These are phyloP conservation scores for Amphipoea lucens DNA, from an alignment of 2,888 invertebrate genomes.

Conservation along the genomic window DNA sequence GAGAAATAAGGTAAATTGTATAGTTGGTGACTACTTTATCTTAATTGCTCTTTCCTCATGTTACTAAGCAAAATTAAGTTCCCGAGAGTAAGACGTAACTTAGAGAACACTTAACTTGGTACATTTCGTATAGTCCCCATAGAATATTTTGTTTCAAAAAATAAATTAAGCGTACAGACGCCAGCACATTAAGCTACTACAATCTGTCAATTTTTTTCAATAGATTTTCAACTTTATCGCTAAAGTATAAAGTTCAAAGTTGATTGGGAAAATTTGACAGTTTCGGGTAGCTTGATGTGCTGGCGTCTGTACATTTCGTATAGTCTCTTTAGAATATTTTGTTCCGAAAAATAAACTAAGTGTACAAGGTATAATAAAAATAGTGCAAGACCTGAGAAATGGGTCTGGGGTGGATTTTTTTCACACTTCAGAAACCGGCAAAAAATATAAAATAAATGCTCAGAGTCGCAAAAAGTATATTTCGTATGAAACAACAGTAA, in stretches of 20 bases:
- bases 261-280: too few relatives aligned
- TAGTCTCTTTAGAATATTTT: neutral
- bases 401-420: neutral
- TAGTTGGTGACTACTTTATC: neutral
- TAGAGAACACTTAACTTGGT: slow-evolving; percentile 24
- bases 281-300: too few relatives aligned
- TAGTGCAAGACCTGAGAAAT: neutral
- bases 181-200: too few relatives aligned
- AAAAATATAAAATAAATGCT: neutral
- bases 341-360: neutral
- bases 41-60: slow-evolving; percentile 29
- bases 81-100: slow-evolving; percentile 9
- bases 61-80: slow-evolving; percentile 27
- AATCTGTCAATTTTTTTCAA: too few relatives aligned
- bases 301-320: neutral
- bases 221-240: too few relatives aligned
- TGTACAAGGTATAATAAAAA: too few relatives aligned
- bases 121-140: neutral
- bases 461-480: too few relatives aligned
- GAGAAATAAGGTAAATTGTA: slow-evolving; percentile 6
- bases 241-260: too few relatives aligned
- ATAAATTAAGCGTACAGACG: too few relatives aligned
- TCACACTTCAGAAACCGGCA: neutral
- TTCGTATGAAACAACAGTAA: neutral
- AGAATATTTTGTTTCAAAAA: neutral